Base-by-base conservation (phyloP, 2,797 vertebrate species). In the Hirundo rustica region DNA sequence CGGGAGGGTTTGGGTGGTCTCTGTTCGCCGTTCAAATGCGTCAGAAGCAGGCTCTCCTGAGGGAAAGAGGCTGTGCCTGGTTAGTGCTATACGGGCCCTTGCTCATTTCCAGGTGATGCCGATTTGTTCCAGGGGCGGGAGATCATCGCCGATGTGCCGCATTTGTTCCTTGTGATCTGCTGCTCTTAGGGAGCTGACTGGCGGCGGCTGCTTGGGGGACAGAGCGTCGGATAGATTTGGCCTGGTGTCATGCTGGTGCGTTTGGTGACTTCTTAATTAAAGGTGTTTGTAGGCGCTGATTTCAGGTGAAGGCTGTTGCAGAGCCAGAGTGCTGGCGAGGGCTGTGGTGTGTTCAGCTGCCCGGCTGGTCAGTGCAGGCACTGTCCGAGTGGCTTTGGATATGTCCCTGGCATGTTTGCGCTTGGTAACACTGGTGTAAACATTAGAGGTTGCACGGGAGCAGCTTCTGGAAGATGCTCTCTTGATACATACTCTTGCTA, bases 61-160 rank as follows among this genome's bases (percentile, higher is more conserved):
- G 18, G 58, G 38, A 8, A 23, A 7, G 44, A 6, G 66, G 30
- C 44, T 44, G 22, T 40, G 32, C 4, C 18, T 13, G 3, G 6
- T 61, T 1, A 16, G 40, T 22, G 44, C 20, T 6, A 18, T 44
- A 2, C 1, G 15, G 45, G 11, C 16, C 20, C 65, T 25, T 13
- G 17, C n/a, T n/a, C n/a, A 3, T 22, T 47, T n/a, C 38, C 6
- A 21, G 23, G 9, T 34, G 18, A 1, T 1, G 2, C 13, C 16
- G 3, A 2, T 60, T 61, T 44, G 16, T 18, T 14, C 17, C 10
- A 32, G n/a, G 13, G 38, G 44, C 23, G 25, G 21, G 11, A 10
- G 32, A 1, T 21, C 9, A 2, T 29, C 17, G 16, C 26, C 55
- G 34, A 2, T 44, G 38, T 11, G n/a, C 40, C 10, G 10, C 11